Evolutionary conservation across 2,113 vertebrate genomes (phyloP), one percentile per base, ranked within the genome.

Genomic region (Columba livia): DNA sequence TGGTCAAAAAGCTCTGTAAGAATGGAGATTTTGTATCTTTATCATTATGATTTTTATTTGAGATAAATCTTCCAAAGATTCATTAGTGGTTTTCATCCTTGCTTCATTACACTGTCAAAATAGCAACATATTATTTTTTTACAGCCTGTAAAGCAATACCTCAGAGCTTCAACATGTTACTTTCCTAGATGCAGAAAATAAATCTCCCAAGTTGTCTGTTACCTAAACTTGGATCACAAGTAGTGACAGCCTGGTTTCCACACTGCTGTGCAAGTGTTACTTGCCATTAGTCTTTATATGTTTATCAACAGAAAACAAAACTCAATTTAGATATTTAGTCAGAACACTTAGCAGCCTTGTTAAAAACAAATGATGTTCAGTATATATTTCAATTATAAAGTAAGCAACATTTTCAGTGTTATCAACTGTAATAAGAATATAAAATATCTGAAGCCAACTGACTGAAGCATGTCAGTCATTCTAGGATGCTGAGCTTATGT

Each of bases 101-200:
- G 38, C 60, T 80, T 90, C 61, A 67, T 74, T 74, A 81, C 67
- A 51, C 74, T 90, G 85, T 92, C 83, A 95, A 93, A 90, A 90
- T 29, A 34, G 28, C n/a, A 88, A 50, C 61, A 12, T 25, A 26
- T 5, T 15, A 10, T 8, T 58, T 74, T 91, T 80, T 93, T 73
- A 66, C 47, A 51, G 51, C 28, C 56, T 64, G 56, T 65, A 93
- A 86, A 93, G 58, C 72, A 70, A 38, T 80, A 80, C 42, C 19
- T 79, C 56, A 90, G 36, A 83, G 38, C 12, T 0, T 88, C 80
- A 78, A 89, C 60, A 56, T 42, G 38, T 60, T 90, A 44, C 51
- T 86, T 93, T 79, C 70, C 34, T 90, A 81, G 77, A 93, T 56
- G 53, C 48, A 87, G 69, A 56, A 94, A 89, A 86, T 81, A 88